Conservation (phyloP, 2,888 invertebrate genomes). For the Meghimatium bilineatum region DNA sequence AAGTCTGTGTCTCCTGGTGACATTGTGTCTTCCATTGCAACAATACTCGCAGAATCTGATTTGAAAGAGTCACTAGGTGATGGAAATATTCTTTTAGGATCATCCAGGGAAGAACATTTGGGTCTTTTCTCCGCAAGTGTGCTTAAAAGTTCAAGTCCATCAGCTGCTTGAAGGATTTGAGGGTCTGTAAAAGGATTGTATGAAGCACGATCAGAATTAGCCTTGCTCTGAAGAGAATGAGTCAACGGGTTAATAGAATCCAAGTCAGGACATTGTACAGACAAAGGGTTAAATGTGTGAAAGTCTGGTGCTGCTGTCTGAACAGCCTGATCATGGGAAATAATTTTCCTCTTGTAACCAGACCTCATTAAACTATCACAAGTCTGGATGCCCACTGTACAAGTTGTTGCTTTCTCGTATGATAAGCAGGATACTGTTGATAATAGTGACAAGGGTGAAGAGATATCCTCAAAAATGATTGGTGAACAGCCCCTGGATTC, state of each 20-base stretch:
- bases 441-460: conserved; percentile 42
- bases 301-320: conserved; percentile 36
- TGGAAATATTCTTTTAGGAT: conserved; percentile 50
- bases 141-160: conserved; percentile 71
- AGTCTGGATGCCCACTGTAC: conserved; percentile 50
- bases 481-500: conserved; percentile 72
- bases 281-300: conserved; percentile 20
- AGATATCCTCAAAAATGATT: conserved; percentile 62
- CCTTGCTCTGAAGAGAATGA: conserved; percentile 27
- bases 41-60: conserved; percentile 51
- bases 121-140: conserved; percentile 70
- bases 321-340: conserved; percentile 35
- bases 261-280: conserved; percentile 46
- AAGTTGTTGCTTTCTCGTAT: conserved; percentile 23
- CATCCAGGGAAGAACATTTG: conserved; percentile 53
- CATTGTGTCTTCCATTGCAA: conserved; percentile 46
- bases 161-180: conserved; percentile 67
- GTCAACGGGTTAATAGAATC: conserved; percentile 26
- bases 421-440: conserved; percentile 35
- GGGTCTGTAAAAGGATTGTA: conserved; percentile 71
- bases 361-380: conserved; percentile 38
- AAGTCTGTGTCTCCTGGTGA: conserved; percentile 46
- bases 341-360: not conserved
- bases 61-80: conserved; percentile 57
- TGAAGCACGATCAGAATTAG: not conserved